A percentile compares a stretch with the other conserved stretches of the same genome.
phyloP scores from a whole-genome alignment of 2,113 vertebrate genomes.

The Myiopsitta monachus region DNA sequence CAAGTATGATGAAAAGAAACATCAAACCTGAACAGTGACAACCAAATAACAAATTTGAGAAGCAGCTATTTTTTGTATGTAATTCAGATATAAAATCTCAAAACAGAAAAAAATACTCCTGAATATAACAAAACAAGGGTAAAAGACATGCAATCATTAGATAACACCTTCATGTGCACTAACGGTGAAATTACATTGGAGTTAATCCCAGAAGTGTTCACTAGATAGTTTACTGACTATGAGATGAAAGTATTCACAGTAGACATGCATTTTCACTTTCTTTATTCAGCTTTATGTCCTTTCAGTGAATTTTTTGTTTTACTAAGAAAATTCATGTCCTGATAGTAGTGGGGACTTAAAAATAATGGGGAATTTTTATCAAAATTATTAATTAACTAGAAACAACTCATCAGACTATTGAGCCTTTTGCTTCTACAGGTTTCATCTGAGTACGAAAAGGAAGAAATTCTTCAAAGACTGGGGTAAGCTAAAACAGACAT shows the following conservation, averaged over 20 bases:
- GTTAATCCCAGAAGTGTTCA: neutral
- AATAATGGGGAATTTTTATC: neutral
- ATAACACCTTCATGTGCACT: neutral
- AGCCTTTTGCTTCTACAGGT: neutral
- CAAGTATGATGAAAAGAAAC: neutral
- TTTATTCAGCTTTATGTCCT: neutral
- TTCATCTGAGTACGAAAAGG: neutral
- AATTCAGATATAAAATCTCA: neutral
- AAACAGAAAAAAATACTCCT: neutral
- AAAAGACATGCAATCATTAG: neutral
- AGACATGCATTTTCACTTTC: neutral
- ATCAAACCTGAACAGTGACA: neutral
- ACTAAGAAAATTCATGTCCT: neutral
- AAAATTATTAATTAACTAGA: neutral
- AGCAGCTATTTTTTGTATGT: neutral
- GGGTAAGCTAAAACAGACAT: neutral
- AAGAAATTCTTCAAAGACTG: neutral
- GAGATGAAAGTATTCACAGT: neutral
- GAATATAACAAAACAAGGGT: neutral
- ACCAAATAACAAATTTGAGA: neutral
- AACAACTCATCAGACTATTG: neutral
- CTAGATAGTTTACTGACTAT: neutral
- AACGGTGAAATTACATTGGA: neutral
- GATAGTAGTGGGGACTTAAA: neutral
- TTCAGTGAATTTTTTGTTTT: neutral